A percentile compares a stretch with the other conserved stretches of the same genome.
phyloP scores from a whole-genome alignment of 2,888 invertebrate species.

The Metacarcinus magister region DNA sequence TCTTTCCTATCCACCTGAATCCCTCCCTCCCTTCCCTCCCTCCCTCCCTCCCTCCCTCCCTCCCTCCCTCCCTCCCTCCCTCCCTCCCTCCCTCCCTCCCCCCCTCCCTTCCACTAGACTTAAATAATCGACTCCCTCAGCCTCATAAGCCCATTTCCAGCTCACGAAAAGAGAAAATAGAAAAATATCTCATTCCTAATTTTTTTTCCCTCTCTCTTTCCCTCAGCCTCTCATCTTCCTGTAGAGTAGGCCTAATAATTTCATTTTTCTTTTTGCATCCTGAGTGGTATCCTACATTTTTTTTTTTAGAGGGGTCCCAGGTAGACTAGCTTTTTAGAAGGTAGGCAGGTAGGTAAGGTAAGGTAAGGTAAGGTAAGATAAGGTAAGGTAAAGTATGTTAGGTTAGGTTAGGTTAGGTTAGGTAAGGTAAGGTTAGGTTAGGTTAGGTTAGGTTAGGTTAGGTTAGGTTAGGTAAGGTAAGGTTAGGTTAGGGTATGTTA shows the following conservation, averaged over 20 bases:
- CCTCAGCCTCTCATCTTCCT: not conserved
- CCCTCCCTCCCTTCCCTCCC: not conserved
- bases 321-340: no score
- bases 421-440: no score
- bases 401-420: no score
- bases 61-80: not conserved
- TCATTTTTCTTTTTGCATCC: not conserved
- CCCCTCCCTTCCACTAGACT: not conserved
- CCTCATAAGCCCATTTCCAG: not conserved
- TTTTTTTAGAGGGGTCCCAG: no score
- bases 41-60: not conserved
- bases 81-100: not conserved
- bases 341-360: no score
- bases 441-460: no score
- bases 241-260: not conserved
- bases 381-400: no score
- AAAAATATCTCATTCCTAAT: not conserved
- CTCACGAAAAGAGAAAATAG: not conserved
- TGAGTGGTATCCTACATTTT: not conserved
- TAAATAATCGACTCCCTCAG: not conserved
- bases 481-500: no score
- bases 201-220: not conserved
- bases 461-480: no score
- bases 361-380: no score
- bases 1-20: not conserved